phyloP scores from a whole-genome alignment of 2,797 vertebrate genomes.

The Mormyrops boulengeri region DNA sequence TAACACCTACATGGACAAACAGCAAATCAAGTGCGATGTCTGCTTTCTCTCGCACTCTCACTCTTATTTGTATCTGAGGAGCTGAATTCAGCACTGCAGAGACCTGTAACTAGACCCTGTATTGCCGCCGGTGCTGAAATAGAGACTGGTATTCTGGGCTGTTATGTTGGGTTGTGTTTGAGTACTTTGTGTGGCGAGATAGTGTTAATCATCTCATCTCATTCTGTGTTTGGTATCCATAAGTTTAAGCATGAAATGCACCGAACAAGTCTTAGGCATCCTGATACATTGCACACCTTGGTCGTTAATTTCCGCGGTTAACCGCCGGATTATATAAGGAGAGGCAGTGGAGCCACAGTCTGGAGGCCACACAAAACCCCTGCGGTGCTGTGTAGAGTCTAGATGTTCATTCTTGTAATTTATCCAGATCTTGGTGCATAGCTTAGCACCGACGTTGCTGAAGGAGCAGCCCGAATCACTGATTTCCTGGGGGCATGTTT shows the following conservation, averaged over 20 bases:
- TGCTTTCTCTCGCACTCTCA: constrained; percentile 29
- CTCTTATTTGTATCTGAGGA: constrained; percentile 34
- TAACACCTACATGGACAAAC: constrained; percentile 14
- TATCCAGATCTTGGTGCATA: not conserved
- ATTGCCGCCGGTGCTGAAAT: not conserved
- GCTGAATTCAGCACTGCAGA: constrained; percentile 26
- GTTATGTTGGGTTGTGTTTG: not conserved
- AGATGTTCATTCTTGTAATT: not conserved
- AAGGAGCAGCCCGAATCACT: not conserved
- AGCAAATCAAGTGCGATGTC: constrained; percentile 46
- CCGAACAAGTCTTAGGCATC: not conserved
- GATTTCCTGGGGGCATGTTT: not conserved
- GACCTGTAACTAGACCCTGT: constrained; percentile 44
- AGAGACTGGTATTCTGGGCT: not conserved
- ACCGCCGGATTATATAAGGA: not conserved
- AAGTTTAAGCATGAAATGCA: not conserved
- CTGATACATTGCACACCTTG: not conserved
- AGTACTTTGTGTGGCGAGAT: not conserved
- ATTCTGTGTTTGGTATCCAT: not conserved
- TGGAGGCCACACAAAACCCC: not conserved
- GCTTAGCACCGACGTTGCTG: not conserved
- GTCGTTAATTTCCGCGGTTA: not conserved
- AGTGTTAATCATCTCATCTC: not conserved
- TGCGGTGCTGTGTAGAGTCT: not conserved
- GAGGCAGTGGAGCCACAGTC: no score